These are phyloP conservation scores for Agapornis roseicollis DNA, from an alignment of 2,113 vertebrate genomes.

Conservation along the genomic window DNA sequence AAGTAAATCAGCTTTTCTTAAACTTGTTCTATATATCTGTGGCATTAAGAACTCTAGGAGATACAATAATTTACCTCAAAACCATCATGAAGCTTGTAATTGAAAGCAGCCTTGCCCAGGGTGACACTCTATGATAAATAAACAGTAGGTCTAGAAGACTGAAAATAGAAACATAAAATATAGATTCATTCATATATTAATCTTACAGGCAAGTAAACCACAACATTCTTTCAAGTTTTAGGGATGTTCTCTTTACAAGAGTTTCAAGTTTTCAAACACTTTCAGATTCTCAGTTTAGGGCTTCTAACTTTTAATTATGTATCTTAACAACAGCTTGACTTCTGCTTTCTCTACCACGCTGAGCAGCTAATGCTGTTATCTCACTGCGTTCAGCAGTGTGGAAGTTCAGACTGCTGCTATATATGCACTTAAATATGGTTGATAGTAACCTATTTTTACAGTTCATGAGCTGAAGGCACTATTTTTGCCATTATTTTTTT, in stretches of 20 bases:
- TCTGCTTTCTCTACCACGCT: background rate
- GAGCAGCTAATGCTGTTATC: background rate
- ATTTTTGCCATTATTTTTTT: background rate
- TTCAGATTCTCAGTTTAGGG: background rate
- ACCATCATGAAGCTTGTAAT: background rate
- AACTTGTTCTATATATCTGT: background rate
- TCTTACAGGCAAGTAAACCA: background rate
- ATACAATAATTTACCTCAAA: background rate
- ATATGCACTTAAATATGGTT: background rate
- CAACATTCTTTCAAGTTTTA: background rate
- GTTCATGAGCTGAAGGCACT: background rate
- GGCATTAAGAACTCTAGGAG: background rate
- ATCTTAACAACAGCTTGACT: background rate
- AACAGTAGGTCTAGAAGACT: background rate
- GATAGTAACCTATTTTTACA: background rate
- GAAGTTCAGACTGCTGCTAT: background rate
- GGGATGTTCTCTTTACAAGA: background rate
- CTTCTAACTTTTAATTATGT: background rate
- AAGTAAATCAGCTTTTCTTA: background rate
- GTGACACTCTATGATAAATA: background rate
- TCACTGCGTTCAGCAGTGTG: background rate
- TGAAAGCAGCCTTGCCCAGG: background rate
- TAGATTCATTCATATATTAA: background rate
- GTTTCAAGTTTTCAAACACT: background rate
- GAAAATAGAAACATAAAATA: background rate